phyloP scores from a whole-genome alignment of 1,140 invertebrate species.

The Vanessa atalanta region DNA sequence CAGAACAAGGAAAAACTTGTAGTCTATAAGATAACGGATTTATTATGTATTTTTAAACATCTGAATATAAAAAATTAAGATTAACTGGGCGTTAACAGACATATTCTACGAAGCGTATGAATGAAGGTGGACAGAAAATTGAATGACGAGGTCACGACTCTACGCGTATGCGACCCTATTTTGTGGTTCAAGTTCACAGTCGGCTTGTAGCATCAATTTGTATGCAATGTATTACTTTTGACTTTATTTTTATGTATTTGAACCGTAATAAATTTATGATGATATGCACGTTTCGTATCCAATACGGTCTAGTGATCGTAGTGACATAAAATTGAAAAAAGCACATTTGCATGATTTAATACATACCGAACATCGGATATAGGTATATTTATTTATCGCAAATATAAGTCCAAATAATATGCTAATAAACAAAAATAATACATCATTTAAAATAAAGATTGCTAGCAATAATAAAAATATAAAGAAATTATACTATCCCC shows the following conservation, averaged over 20 bases:
- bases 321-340: too few relatives aligned
- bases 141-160: conserved; percentile 51
- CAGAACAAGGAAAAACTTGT: background rate
- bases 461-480: too few relatives aligned
- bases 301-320: background rate
- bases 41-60: background rate
- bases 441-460: too few relatives aligned
- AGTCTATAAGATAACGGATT: background rate
- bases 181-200: conserved; percentile 55
- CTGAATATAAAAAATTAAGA: background rate
- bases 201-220: conserved; percentile 55
- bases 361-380: too few relatives aligned
- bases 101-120: conserved; percentile 29
- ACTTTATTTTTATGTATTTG: background rate
- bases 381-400: too few relatives aligned
- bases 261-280: background rate
- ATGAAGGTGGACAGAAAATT: conserved; percentile 48
- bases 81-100: conserved; percentile 32
- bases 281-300: background rate
- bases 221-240: conserved; percentile 46
- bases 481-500: too few relatives aligned
- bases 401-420: too few relatives aligned
- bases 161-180: conserved; percentile 55
- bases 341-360: too few relatives aligned
- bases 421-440: too few relatives aligned